Base-by-base conservation (phyloP, 2,113 vertebrate genomes). In the Muscicapa adusta region DNA sequence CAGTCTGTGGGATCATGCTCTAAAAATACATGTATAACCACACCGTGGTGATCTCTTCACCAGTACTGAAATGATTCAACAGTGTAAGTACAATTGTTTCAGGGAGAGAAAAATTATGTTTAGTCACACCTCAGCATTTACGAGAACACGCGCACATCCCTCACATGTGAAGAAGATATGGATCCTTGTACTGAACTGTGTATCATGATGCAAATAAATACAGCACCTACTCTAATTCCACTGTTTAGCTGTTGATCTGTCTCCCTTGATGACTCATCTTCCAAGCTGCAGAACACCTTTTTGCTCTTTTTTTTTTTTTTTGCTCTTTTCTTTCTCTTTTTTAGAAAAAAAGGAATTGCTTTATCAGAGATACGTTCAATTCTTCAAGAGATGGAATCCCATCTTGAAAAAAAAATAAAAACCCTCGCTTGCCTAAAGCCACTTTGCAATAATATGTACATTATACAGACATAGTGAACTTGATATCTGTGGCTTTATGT, bases 101-200 rank as follows among this genome's bases (percentile, higher is more conserved):
- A 51, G 38, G 29, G 40, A 85, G 16, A 38, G 20, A 61, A 66
- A 68, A 90, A 43, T 14, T 8, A 19, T 5, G 0, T 43, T 61
- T 34, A 43, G 18, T 14, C 13, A 72, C 57, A 26, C 14, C 29
- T 85, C 51, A 62, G 4, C 34, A 42, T 60, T 61, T 61, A 81
- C 22, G 16, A 42, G 34, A 50, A 73, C 29, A 53, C 14, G 19
- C 0, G 0, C 5, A 15, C 15, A 1, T 6, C 2, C 18, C 20
- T 54, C 13, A 4, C 4, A 28, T 5, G 6, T 36, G 56, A 54
- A 28, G 56, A 58, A 28, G 8, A 47, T 40, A n/a, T 0, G 8
- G 87, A 79, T 17, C 45, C 6, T 9, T 17, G 12, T 38, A 34
- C 11, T 45, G 33, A 90, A 29, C 18, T 31, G 31, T 31, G 23